Evolutionary conservation across 2,797 vertebrate species (phyloP).

Genomic region (Platalea minor): DNA sequence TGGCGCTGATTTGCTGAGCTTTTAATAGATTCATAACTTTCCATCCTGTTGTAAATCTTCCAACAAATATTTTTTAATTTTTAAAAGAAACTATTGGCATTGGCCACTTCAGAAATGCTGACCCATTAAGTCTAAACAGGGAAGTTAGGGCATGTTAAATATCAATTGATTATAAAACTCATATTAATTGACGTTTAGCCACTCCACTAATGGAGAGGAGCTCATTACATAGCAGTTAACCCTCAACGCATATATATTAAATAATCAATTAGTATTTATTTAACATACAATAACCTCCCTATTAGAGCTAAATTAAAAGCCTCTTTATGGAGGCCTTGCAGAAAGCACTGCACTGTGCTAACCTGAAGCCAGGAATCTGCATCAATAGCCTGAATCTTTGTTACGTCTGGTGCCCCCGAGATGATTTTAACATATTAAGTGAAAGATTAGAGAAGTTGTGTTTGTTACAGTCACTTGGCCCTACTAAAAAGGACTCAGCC

Average conservation of each 20-base stretch:
- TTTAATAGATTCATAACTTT: not conserved
- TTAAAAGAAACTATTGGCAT: not conserved
- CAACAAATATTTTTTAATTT: not conserved
- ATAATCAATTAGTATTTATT: constrained; percentile 76
- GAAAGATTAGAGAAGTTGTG: not conserved
- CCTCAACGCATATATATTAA: constrained; percentile 63
- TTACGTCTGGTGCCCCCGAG: not conserved
- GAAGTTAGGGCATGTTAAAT: constrained; percentile 43
- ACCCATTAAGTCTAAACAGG: constrained; percentile 24
- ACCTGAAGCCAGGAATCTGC: not conserved
- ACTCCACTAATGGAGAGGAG: constrained; percentile 52
- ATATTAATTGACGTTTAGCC: constrained; percentile 67
- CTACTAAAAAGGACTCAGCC: not conserved
- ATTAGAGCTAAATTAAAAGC: constrained; percentile 59
- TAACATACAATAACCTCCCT: constrained; percentile 69
- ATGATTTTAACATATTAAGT: not conserved
- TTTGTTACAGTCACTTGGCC: not conserved
- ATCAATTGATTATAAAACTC: constrained; percentile 67
- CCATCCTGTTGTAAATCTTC: not conserved
- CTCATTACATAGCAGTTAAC: constrained; percentile 70
- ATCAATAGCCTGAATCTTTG: not conserved
- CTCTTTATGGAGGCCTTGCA: constrained; percentile 14
- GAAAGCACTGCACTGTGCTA: not conserved
- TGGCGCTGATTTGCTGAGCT: not conserved
- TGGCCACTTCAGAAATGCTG: constrained; percentile 33